A percentile compares a stretch with the other conserved stretches of the same genome.
These are phyloP conservation scores for Eupelmus urozonus DNA, from an alignment of 2,888 invertebrate species.

Conservation along the genomic window DNA sequence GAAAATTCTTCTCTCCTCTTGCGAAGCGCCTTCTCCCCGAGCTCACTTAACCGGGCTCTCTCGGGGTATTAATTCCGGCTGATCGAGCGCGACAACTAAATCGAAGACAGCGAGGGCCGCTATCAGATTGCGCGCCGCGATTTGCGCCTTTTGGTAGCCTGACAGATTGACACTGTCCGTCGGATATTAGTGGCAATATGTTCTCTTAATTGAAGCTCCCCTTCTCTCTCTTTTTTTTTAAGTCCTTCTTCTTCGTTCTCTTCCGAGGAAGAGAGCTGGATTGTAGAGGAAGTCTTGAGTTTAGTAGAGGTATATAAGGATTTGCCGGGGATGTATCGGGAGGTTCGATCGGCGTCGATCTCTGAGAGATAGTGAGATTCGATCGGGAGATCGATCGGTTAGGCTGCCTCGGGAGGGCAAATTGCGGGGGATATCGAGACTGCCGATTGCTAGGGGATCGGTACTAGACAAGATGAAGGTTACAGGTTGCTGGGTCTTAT, in stretches of 20 bases:
- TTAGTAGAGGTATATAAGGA: background rate
- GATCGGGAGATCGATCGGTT: slow-evolving; percentile 46
- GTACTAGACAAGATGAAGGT: background rate
- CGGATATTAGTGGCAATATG: slow-evolving; percentile 75
- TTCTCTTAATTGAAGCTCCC: slow-evolving; percentile 72
- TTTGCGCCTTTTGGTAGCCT: slow-evolving; percentile 69
- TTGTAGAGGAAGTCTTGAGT: background rate
- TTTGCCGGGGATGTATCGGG: slow-evolving; percentile 38
- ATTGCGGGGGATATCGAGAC: slow-evolving; percentile 6
- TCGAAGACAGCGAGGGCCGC: slow-evolving; percentile 68
- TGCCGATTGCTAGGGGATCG: slow-evolving; percentile 4
- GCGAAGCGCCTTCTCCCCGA: background rate
- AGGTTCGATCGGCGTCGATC: slow-evolving; percentile 41
- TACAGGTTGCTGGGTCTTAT: no score
- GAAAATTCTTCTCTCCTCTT: slow-evolving; percentile 53
- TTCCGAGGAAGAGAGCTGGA: background rate
- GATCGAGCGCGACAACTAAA: slow-evolving; percentile 73
- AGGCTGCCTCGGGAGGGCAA: slow-evolving; percentile 10
- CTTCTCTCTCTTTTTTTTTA: background rate
- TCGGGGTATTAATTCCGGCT: slow-evolving; percentile 68
- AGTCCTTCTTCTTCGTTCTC: background rate
- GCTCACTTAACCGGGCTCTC: slow-evolving; percentile 52
- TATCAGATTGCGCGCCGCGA: slow-evolving; percentile 62
- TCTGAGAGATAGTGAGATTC: slow-evolving; percentile 25
- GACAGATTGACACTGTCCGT: slow-evolving; percentile 74